These are phyloP conservation scores for Trichogramma pretiosum DNA, from an alignment of 1,140 invertebrate genomes.

Conservation along the genomic window DNA sequence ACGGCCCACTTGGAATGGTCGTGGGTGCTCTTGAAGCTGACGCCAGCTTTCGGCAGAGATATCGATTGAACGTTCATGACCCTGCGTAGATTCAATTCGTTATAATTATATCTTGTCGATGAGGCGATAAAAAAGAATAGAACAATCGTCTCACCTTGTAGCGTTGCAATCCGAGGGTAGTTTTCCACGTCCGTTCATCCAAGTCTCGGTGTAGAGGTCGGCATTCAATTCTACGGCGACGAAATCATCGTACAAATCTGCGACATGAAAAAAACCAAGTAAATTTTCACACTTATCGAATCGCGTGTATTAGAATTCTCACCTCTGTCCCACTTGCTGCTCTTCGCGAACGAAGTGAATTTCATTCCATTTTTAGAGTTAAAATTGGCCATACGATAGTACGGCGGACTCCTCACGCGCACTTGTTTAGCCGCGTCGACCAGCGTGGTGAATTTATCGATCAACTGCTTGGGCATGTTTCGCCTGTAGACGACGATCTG, in stretches of 20 bases:
- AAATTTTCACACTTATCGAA: constrained; percentile 14
- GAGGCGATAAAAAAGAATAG: constrained; percentile 10
- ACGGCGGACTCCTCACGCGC: constrained; percentile 55
- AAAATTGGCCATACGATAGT: constrained; percentile 51
- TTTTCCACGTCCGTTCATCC: constrained; percentile 72
- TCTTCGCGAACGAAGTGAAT: constrained; percentile 75
- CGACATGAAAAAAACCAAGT: constrained; percentile 21
- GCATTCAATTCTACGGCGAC: constrained; percentile 65
- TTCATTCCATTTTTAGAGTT: constrained; percentile 48
- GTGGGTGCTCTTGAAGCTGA: constrained; percentile 60
- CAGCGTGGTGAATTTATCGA: constrained; percentile 50
- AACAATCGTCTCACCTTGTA: constrained; percentile 28
- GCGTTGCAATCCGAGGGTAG: constrained; percentile 59
- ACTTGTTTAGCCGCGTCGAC: constrained; percentile 52
- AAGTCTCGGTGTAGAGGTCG: constrained; percentile 74
- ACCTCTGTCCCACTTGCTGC: constrained; percentile 60
- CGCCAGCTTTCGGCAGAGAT: constrained; percentile 43
- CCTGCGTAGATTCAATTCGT: no score
- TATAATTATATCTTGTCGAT: background rate
- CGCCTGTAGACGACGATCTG: constrained; percentile 59
- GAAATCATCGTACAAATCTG: constrained; percentile 75
- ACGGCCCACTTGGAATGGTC: constrained; percentile 94
- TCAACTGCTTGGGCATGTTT: constrained; percentile 49
- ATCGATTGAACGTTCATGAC: constrained; percentile 61
- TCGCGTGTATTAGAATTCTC: constrained; percentile 18